Evolutionary conservation across 2,113 vertebrate species (phyloP).

Genomic region (Cervus canadensis): DNA sequence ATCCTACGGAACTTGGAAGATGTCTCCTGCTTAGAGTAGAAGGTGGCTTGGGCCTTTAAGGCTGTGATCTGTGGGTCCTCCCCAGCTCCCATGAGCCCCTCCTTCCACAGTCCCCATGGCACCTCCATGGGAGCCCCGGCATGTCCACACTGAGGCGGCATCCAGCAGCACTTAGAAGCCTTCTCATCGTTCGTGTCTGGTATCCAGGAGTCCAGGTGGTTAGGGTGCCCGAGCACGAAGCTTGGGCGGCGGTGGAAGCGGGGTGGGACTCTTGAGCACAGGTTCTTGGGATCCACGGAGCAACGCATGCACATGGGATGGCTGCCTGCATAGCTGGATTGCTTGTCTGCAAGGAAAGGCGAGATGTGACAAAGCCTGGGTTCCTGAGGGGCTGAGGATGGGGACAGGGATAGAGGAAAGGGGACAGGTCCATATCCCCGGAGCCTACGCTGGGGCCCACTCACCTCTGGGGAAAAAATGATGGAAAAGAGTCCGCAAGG

Average conservation of each 20-base stretch:
- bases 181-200: slow-evolving; percentile 40
- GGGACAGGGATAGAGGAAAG: neutral
- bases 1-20: slow-evolving; percentile 4
- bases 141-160: slow-evolving; percentile 17
- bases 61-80: neutral
- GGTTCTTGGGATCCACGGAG: slow-evolving; percentile 39
- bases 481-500: slow-evolving; percentile 50
- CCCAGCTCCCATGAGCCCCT: neutral
- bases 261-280: slow-evolving; percentile 16
- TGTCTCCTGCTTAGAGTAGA: neutral
- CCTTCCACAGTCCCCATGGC: slow-evolving; percentile 28
- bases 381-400: neutral
- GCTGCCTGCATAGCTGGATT: neutral
- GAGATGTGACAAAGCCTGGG: neutral
- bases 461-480: slow-evolving; percentile 65
- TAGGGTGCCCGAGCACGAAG: neutral
- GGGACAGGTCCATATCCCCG: neutral
- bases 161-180: slow-evolving; percentile 4
- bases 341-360: slow-evolving; percentile 35
- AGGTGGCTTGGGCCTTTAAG: neutral
- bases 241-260: neutral
- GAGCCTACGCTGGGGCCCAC: neutral
- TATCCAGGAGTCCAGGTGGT: slow-evolving; percentile 33
- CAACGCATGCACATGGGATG: neutral
- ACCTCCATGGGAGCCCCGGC: neutral